Evolutionary conservation across 2,888 invertebrate species (phyloP).

Genomic region (Steinernema hermaphroditum): DNA sequence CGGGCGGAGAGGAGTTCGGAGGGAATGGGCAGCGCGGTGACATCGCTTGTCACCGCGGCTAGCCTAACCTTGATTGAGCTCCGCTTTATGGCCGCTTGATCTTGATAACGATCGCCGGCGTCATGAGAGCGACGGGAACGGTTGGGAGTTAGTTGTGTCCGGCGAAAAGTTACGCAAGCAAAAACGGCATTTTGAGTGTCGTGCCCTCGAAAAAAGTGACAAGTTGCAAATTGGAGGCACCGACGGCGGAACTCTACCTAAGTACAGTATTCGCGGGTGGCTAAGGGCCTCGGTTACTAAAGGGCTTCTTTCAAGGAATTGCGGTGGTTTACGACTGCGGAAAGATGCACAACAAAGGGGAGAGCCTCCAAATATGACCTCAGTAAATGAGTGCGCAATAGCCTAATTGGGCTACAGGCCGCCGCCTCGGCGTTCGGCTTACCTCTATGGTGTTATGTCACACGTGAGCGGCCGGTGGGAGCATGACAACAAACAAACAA

Average conservation of each 20-base stretch:
- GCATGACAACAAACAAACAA: neutral
- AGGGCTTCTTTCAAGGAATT: neutral
- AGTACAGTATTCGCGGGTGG: neutral
- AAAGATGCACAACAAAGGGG: neutral
- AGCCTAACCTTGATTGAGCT: slow-evolving; percentile 3
- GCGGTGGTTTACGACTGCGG: slow-evolving; percentile 3
- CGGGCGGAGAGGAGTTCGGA: neutral
- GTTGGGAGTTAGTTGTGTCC: neutral
- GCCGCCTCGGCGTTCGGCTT: slow-evolving; percentile 18
- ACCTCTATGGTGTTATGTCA: slow-evolving; percentile 16
- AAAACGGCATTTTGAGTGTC: neutral
- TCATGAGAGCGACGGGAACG: slow-evolving; percentile 14
- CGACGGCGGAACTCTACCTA: neutral
- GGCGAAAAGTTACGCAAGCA: neutral
- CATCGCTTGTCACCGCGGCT: slow-evolving; percentile 17
- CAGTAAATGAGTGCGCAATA: slow-evolving; percentile 19
- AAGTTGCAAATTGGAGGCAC: neutral
- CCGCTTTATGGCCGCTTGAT: slow-evolving; percentile 19
- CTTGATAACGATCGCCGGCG: neutral
- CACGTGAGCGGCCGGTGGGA: neutral
- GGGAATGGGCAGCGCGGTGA: neutral
- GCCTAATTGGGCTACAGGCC: slow-evolving; percentile 5
- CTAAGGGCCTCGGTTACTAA: no score
- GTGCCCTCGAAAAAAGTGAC: neutral
- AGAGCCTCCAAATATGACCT: slow-evolving; percentile 19